These are phyloP conservation scores for Cydia fagiglandana DNA, from an alignment of 1,140 invertebrate species.

Conservation along the genomic window DNA sequence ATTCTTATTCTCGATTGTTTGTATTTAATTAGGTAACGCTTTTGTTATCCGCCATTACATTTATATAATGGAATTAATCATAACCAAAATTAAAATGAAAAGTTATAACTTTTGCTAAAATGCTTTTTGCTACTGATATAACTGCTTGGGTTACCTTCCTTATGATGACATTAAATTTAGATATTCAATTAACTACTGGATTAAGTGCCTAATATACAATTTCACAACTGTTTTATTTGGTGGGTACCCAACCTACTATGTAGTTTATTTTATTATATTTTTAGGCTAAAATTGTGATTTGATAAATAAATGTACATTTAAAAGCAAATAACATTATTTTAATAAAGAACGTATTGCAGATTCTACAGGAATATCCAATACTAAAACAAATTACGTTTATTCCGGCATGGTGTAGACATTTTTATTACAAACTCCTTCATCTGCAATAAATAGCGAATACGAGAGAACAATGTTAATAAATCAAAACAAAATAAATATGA, in stretches of 20 bases:
- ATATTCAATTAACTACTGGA: too few species aligned
- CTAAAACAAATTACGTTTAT: constrained; percentile 17
- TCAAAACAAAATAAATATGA: constrained; percentile 20
- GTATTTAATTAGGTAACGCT: not conserved
- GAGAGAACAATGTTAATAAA: not conserved
- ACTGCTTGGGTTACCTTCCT: too few species aligned
- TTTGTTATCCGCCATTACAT: not conserved
- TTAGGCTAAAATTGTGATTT: not conserved
- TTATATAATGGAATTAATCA: not conserved
- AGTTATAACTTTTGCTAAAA: too few species aligned
- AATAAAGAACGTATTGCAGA: not conserved
- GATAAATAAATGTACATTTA: not conserved
- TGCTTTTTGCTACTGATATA: too few species aligned
- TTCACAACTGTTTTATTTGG: not conserved
- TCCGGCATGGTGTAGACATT: not conserved
- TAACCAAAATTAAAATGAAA: too few species aligned
- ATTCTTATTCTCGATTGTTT: not conserved
- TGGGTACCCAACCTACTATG: not conserved
- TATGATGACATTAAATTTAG: too few species aligned
- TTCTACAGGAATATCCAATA: constrained; percentile 2
- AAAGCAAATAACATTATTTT: not conserved
- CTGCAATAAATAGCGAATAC: constrained; percentile 26
- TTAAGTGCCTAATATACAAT: not conserved
- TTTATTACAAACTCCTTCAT: constrained; percentile 12
- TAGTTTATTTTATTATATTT: not conserved